phyloP scores from a whole-genome alignment of 2,888 invertebrate genomes.

The Heliconius charithonia region DNA sequence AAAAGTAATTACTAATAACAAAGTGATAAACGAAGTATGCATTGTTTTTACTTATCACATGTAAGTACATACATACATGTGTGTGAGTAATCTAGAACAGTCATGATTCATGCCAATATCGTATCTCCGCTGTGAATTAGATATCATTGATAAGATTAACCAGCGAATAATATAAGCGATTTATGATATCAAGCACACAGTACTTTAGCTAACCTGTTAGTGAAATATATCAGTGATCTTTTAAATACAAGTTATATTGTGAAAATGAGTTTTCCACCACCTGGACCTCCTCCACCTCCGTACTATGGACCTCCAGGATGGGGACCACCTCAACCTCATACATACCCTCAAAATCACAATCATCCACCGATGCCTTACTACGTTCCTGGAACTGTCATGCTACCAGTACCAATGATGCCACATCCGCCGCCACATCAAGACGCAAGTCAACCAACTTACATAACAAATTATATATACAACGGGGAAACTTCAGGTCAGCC shows the following conservation, averaged over 20 bases:
- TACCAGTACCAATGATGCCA: conserved; percentile 62
- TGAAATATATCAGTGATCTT: conserved; percentile 13
- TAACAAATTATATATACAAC: conserved; percentile 77
- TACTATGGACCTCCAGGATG: conserved; percentile 59
- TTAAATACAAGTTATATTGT: not conserved
- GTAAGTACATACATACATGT: not conserved
- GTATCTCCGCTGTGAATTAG: not conserved
- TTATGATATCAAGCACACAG: not conserved
- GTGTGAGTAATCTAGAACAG: conserved; percentile 28
- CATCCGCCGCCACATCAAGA: conserved; percentile 50
- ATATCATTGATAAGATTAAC: conserved; percentile 41
- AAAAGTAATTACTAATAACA: not conserved
- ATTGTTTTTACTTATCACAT: not conserved
- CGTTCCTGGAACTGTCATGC: conserved; percentile 71
- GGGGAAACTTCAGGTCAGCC: conserved; percentile 59
- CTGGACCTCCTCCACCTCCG: conserved; percentile 56
- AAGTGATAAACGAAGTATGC: not conserved
- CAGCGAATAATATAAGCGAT: conserved; percentile 39
- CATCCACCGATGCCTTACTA: conserved; percentile 57
- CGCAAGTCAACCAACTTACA: conserved; percentile 64
- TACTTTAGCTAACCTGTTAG: not conserved
- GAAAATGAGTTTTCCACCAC: conserved; percentile 67
- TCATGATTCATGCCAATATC: conserved; percentile 40
- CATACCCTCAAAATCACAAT: conserved; percentile 47
- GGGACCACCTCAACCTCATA: conserved; percentile 40